Conservation (phyloP, 1,140 invertebrate species). For the Sitodiplosis mosellana region DNA sequence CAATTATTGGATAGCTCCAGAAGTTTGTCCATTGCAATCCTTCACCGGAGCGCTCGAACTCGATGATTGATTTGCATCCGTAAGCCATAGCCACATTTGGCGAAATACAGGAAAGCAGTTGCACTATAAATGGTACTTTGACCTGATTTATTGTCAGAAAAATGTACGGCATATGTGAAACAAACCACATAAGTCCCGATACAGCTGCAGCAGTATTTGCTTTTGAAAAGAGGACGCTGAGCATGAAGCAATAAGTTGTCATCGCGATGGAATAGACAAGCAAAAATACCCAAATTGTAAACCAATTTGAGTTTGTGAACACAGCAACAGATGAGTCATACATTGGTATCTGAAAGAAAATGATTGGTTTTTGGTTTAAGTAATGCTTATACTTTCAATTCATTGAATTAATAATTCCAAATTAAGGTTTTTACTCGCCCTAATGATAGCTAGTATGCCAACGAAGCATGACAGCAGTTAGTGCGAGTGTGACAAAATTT, state of each 20-base stretch:
- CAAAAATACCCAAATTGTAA: slow-evolving; percentile 27
- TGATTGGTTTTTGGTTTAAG: background rate
- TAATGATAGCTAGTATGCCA: background rate
- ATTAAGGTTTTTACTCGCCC: background rate
- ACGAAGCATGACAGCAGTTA: background rate
- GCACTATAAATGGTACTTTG: background rate
- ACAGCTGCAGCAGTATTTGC: slow-evolving; percentile 32
- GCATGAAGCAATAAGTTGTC: slow-evolving; percentile 40
- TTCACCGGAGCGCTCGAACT: slow-evolving; percentile 38
- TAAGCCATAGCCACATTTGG: slow-evolving; percentile 57
- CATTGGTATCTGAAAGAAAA: background rate
- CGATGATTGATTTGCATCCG: slow-evolving; percentile 42
- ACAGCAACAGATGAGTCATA: background rate
- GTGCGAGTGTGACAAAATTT: background rate
- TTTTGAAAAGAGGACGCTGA: slow-evolving; percentile 42
- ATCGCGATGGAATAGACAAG: slow-evolving; percentile 26
- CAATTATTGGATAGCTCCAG: slow-evolving; percentile 35
- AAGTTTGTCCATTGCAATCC: slow-evolving; percentile 44
- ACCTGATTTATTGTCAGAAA: background rate
- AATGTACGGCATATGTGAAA: slow-evolving; percentile 31
- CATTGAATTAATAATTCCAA: too few relatives aligned
- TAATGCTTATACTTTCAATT: background rate
- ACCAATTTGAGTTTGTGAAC: slow-evolving; percentile 21
- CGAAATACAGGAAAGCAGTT: slow-evolving; percentile 20
- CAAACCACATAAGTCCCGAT: slow-evolving; percentile 33